These are phyloP conservation scores for Pseudorhiza aurosa DNA, from an alignment of 30 jellyfish, hydroid and myxozoan genomes.

Conservation along the genomic window DNA sequence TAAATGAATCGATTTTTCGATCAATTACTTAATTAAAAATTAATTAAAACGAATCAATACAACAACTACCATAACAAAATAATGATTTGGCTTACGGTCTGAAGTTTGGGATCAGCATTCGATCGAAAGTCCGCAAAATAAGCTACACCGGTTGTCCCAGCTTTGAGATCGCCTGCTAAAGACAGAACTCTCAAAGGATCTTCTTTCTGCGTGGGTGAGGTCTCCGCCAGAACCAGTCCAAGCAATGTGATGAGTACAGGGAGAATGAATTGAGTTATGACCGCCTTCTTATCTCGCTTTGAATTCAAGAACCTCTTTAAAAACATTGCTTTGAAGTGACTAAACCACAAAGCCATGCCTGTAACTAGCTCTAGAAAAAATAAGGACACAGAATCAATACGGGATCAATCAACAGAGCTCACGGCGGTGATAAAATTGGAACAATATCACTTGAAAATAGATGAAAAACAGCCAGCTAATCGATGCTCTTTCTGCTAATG, in stretches of 20 bases:
- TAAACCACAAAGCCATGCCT: conserved; percentile 60
- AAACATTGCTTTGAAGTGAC: conserved; percentile 87
- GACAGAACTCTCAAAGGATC: conserved; percentile 67
- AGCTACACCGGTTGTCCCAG: conserved; percentile 34
- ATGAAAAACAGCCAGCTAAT: no score
- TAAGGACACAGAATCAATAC: no score
- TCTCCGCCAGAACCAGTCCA: conserved; percentile 68
- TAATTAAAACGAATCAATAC: no score
- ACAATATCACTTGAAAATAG: no score
- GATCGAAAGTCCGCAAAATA: conserved; percentile 73
- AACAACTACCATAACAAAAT: not conserved
- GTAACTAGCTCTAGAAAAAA: conserved; percentile 66
- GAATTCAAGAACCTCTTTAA: conserved; percentile 81
- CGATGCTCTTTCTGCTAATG: no score
- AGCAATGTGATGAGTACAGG: conserved; percentile 68
- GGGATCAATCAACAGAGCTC: no score
- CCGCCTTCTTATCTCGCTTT: conserved; percentile 80
- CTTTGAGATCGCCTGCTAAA: conserved; percentile 33
- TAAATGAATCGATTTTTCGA: no score
- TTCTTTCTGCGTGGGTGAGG: conserved; percentile 69
- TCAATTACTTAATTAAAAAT: no score
- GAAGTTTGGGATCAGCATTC: conserved; percentile 29
- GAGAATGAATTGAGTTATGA: conserved; percentile 73
- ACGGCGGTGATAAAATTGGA: no score
- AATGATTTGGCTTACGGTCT: conserved; percentile 10